Percentiles rank a stretch among this genome's conserved stretches.
phyloP scores from a whole-genome alignment of 2,888 invertebrate species.

The Thalpophila matura region DNA sequence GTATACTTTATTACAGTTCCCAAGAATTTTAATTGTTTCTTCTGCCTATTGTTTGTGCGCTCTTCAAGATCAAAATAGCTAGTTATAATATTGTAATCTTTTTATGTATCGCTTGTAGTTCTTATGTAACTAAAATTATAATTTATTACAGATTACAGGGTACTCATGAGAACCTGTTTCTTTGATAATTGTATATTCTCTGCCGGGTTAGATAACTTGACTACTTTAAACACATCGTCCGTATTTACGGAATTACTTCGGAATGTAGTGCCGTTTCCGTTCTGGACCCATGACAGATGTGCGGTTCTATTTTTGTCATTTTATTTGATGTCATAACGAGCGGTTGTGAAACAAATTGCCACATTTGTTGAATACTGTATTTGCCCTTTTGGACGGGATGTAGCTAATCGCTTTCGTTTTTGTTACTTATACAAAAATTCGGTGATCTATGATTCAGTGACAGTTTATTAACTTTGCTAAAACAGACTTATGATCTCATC shows the following conservation, averaged over 20 bases:
- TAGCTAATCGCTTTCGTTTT: conserved; percentile 29
- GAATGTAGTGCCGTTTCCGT: conserved; percentile 44
- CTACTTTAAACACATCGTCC: conserved; percentile 22
- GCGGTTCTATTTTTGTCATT: conserved; percentile 42
- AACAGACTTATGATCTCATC: not conserved
- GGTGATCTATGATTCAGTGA: not conserved
- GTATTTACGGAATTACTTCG: conserved; percentile 30
- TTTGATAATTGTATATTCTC: conserved; percentile 55
- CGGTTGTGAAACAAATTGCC: conserved; percentile 30
- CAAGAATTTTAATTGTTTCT: conserved; percentile 42
- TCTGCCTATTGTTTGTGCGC: conserved; percentile 49
- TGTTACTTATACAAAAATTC: not conserved
- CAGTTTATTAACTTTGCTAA: not conserved
- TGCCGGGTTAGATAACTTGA: conserved; percentile 52
- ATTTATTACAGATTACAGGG: conserved; percentile 36
- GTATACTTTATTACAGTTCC: conserved; percentile 22
- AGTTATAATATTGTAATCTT: conserved; percentile 27
- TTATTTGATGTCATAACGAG: conserved; percentile 43
- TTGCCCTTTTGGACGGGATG: conserved; percentile 22
- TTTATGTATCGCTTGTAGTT: conserved; percentile 18
- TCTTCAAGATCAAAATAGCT: conserved; percentile 58
- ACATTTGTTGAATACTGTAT: conserved; percentile 33
- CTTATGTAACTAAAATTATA: conserved; percentile 32
- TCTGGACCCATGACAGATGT: conserved; percentile 40
- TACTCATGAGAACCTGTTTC: conserved; percentile 67